A percentile compares a stretch with the other conserved stretches of the same genome.
Evolutionary conservation across 2,888 invertebrate genomes (phyloP).

Genomic region (Rhynchonema sp.): DNA sequence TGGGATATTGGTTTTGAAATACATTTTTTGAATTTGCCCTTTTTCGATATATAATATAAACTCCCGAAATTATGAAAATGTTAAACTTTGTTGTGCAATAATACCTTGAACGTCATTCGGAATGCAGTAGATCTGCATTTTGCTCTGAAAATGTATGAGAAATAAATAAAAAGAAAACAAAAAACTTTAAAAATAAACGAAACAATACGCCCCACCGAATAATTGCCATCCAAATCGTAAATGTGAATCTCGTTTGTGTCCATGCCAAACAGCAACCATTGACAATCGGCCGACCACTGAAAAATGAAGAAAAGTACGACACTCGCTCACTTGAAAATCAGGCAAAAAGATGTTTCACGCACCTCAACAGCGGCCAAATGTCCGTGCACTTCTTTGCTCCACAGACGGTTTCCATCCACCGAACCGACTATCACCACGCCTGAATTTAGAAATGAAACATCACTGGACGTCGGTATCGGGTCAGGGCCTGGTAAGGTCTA

Average conservation of each 20-base stretch:
- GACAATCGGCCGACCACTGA: conserved; percentile 81
- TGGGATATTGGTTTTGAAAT: too few species aligned
- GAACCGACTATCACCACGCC: conserved; percentile 84
- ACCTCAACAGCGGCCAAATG: conserved; percentile 11
- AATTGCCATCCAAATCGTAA: conserved; percentile 72
- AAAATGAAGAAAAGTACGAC: conserved; percentile 8
- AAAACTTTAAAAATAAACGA: background rate
- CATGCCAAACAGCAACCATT: conserved; percentile 66
- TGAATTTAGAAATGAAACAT: too few species aligned
- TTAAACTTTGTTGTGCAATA: too few species aligned
- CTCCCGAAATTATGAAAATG: too few species aligned
- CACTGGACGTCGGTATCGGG: too few species aligned
- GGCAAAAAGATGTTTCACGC: too few species aligned
- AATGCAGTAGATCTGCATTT: conserved; percentile 45
- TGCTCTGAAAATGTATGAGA: conserved; percentile 53
- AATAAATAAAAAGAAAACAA: conserved; percentile 9
- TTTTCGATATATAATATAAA: too few species aligned
- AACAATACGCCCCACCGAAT: conserved; percentile 33
- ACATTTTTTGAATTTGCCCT: too few species aligned
- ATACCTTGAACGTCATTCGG: background rate
- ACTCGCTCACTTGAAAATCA: background rate
- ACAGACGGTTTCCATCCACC: conserved; percentile 89
- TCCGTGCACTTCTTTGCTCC: conserved; percentile 89
- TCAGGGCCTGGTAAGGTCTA: too few species aligned
- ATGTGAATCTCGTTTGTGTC: conserved; percentile 75